Evolutionary conservation across 2,113 vertebrate species (phyloP).

Genomic region (Oxyruncus cristatus): DNA sequence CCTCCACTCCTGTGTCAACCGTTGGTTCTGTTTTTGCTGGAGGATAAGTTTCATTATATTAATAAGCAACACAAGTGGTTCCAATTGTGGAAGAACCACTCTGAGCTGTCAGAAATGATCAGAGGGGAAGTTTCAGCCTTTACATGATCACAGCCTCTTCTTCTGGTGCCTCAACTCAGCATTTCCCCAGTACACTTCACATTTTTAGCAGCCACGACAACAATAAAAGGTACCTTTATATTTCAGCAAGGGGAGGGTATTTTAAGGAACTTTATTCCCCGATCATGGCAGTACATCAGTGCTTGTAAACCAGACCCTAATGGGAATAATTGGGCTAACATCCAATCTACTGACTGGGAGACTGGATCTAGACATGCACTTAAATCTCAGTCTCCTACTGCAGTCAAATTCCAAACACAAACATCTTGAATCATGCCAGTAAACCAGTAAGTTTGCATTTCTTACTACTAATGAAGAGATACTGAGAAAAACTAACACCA

Average conservation of each 20-base stretch:
- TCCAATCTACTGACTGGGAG: neutral
- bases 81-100: constrained; percentile 64
- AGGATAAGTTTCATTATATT: constrained; percentile 72
- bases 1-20: constrained; percentile 48
- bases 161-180: constrained; percentile 47
- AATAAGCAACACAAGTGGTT: constrained; percentile 71
- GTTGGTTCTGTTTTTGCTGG: constrained; percentile 66
- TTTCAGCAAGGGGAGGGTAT: neutral
- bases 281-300: neutral
- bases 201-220: constrained; percentile 1
- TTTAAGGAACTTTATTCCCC: constrained; percentile 18
- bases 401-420: neutral
- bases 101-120: constrained; percentile 69
- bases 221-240: constrained; percentile 5
- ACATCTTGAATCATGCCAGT: neutral
- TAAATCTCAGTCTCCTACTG: neutral
- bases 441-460: neutral
- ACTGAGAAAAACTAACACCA: neutral
- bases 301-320: neutral
- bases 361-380: neutral
- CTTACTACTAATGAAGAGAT: neutral
- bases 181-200: constrained; percentile 14
- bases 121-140: constrained; percentile 54
- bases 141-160: constrained; percentile 50
- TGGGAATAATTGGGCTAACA: constrained; percentile 45